Evolutionary conservation across 2,888 invertebrate species (phyloP).

Genomic region (Sminthurides aquaticus): DNA sequence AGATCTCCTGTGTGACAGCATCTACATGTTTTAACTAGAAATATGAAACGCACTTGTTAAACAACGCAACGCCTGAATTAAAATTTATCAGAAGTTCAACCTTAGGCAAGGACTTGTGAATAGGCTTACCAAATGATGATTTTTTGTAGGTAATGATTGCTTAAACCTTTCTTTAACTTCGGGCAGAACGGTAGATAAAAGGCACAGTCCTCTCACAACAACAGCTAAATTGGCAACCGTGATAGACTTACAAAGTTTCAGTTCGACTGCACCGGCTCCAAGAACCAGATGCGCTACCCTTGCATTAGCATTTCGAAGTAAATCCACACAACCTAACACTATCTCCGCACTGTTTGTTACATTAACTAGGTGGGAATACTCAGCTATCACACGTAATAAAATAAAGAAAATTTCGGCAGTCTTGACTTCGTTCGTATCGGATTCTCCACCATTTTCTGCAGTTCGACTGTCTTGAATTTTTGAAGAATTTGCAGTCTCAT

Average conservation of each 20-base stretch:
- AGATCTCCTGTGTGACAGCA: constrained; percentile 68
- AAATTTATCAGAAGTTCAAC: neutral
- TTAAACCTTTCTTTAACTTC: constrained; percentile 37
- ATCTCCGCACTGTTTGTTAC: constrained; percentile 41
- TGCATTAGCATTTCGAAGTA: constrained; percentile 79
- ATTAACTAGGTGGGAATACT: constrained; percentile 40
- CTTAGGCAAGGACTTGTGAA: no score
- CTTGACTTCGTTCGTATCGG: constrained; percentile 12
- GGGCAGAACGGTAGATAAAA: constrained; percentile 51
- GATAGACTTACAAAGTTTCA: constrained; percentile 87
- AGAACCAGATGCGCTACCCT: constrained; percentile 86
- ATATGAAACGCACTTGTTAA: constrained; percentile 4
- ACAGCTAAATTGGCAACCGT: constrained; percentile 88
- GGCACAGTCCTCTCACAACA: constrained; percentile 72
- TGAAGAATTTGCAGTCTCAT: neutral
- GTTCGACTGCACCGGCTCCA: constrained; percentile 91
- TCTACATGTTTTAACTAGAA: constrained; percentile 50
- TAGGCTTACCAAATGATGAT: constrained; percentile 43
- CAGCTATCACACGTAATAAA: constrained; percentile 37
- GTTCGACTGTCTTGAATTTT: constrained; percentile 6
- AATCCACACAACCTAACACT: constrained; percentile 60
- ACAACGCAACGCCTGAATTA: neutral
- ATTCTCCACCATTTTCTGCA: constrained; percentile 7
- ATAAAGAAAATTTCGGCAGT: constrained; percentile 43
- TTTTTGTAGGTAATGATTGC: constrained; percentile 35